Conservation (phyloP, 1,140 invertebrate genomes). For the Megalopta genalis region DNA sequence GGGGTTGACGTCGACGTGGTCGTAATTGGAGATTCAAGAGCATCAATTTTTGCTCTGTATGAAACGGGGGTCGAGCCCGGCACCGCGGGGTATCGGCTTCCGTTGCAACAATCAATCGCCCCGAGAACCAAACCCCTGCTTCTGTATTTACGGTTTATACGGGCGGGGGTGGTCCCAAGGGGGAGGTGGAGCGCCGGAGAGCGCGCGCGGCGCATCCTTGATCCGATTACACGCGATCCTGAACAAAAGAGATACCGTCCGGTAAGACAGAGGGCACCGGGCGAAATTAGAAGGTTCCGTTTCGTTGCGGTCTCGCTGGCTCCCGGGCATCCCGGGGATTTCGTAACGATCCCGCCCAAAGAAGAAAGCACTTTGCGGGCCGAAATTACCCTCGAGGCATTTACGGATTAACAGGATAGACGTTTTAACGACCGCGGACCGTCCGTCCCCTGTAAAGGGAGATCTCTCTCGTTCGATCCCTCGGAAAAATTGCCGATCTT, state of each 20-base stretch:
- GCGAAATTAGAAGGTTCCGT: conserved; percentile 62
- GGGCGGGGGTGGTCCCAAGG: not conserved
- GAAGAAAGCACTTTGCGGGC: conserved; percentile 59
- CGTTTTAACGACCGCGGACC: conserved; percentile 55
- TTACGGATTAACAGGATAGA: conserved; percentile 58
- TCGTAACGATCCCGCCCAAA: conserved; percentile 55
- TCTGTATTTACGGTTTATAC: not conserved
- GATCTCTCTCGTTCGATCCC: conserved; percentile 4
- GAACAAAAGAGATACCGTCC: conserved; percentile 57
- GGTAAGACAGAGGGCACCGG: conserved; percentile 45
- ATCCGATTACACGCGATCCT: conserved; percentile 55
- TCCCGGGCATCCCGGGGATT: conserved; percentile 51
- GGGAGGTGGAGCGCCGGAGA: too few relatives aligned
- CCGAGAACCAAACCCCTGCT: too few relatives aligned
- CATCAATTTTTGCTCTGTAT: not conserved
- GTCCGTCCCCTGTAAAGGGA: conserved; percentile 25
- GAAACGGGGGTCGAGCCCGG: not conserved
- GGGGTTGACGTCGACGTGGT: too few relatives aligned
- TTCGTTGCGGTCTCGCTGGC: conserved; percentile 55
- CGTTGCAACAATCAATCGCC: not conserved
- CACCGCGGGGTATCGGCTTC: not conserved
- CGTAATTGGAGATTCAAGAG: not conserved
- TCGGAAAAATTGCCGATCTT: too few relatives aligned
- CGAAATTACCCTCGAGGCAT: conserved; percentile 58
- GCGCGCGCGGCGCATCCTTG: not conserved